Conservation (phyloP, 2,113 vertebrate genomes). For the Poeciliopsis occidentalis region DNA sequence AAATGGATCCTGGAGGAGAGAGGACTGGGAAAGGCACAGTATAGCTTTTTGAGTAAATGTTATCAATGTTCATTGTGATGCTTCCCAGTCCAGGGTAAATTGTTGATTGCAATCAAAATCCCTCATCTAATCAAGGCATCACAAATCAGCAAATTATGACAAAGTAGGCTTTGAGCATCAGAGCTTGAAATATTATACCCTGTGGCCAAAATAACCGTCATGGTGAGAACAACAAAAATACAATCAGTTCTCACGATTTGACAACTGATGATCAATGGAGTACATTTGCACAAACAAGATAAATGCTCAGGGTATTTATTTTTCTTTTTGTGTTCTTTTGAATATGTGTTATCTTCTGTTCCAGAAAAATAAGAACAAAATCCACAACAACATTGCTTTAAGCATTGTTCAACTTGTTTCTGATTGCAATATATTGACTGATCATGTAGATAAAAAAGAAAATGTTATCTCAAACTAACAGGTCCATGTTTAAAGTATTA, state of each 20-base stretch:
- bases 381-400: neutral
- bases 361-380: neutral
- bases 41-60: conserved; percentile 22
- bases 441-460: conserved; percentile 41
- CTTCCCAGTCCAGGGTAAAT: conserved; percentile 36
- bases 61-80: conserved; percentile 14
- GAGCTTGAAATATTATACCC: conserved; percentile 10
- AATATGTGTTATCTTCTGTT: conserved; percentile 3
- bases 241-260: conserved; percentile 6
- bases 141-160: conserved; percentile 33
- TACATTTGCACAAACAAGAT: conserved; percentile 10
- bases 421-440: conserved; percentile 27
- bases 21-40: conserved; percentile 11
- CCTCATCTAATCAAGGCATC: conserved; percentile 37
- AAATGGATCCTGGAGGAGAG: conserved; percentile 24
- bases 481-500: conserved; percentile 52
- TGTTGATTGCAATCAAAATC: conserved; percentile 40
- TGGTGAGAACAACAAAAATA: conserved; percentile 26
- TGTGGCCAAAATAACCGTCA: neutral
- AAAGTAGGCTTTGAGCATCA: conserved; percentile 17
- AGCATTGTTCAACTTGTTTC: conserved; percentile 10
- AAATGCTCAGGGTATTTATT: neutral
- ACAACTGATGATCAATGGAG: conserved; percentile 26
- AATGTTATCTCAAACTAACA: conserved; percentile 37
- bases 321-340: neutral